Evolutionary conservation across 2,113 vertebrate genomes (phyloP).

Genomic region (Perca flavescens): DNA sequence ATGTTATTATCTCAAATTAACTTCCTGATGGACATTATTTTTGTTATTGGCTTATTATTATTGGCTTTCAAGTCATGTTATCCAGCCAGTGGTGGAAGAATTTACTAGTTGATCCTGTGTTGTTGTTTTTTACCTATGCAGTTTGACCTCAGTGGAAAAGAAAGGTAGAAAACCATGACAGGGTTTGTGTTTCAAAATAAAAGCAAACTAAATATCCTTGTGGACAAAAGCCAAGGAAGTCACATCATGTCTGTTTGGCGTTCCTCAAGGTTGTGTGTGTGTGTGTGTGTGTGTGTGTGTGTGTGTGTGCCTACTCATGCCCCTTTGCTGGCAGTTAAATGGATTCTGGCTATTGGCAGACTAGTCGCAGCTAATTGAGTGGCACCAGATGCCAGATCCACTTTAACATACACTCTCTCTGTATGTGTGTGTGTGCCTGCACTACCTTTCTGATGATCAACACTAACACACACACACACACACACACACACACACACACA

Average conservation of each 20-base stretch:
- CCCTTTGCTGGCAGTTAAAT: slow-evolving; percentile 71
- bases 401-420: slow-evolving; percentile 64
- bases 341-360: slow-evolving; percentile 77
- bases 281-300: slow-evolving; percentile 1
- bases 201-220: slow-evolving; percentile 6
- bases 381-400: slow-evolving; percentile 77
- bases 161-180: slow-evolving; percentile 18
- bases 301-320: slow-evolving; percentile 54
- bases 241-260: slow-evolving; percentile 25
- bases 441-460: slow-evolving; percentile 41
- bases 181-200: background rate
- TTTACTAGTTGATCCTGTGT: background rate
- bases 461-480: slow-evolving; percentile 15
- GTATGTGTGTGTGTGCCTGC: slow-evolving; percentile 48
- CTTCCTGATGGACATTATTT: background rate
- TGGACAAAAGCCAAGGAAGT: slow-evolving; percentile 36
- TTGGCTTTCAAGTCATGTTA: slow-evolving; percentile 11
- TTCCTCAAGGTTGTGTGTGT: slow-evolving; percentile 22
- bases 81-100: background rate
- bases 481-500: background rate
- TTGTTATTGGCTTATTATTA: background rate
- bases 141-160: slow-evolving; percentile 6
- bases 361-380: slow-evolving; percentile 78
- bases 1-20: slow-evolving; percentile 24
- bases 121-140: background rate